A percentile compares a stretch with the other conserved stretches of the same genome.
These are phyloP conservation scores for Papilio dardanus DNA, from an alignment of 1,140 invertebrate species.

Conservation along the genomic window DNA sequence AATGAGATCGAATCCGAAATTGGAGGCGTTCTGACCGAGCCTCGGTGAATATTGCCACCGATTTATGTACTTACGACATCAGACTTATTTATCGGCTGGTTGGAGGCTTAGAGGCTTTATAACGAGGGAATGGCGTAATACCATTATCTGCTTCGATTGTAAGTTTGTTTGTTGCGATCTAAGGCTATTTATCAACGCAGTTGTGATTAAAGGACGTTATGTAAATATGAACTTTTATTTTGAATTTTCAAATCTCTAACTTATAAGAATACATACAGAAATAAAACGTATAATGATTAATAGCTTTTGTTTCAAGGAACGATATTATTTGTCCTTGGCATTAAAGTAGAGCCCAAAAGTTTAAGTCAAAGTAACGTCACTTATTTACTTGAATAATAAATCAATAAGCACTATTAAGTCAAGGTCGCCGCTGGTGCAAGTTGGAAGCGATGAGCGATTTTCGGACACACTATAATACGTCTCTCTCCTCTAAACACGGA, in stretches of 20 bases:
- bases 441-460: conserved; percentile 20
- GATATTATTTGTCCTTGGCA: conserved; percentile 26
- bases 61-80: conserved; percentile 47
- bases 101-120: conserved; percentile 29
- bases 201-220: conserved; percentile 20
- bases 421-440: conserved; percentile 39
- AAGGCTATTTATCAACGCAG: not conserved
- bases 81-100: conserved; percentile 3
- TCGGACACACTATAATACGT: not conserved
- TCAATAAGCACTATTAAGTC: conserved; percentile 42
- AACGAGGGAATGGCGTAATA: conserved; percentile 28
- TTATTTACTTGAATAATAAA: conserved; percentile 39
- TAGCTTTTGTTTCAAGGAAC: not conserved
- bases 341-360: conserved; percentile 30
- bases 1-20: conserved; percentile 78
- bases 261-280: not conserved
- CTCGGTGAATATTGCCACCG: conserved; percentile 49
- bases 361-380: conserved; percentile 21
- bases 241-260: not conserved
- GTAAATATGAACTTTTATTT: not conserved
- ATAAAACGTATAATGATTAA: not conserved
- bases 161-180: not conserved
- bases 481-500: too few species aligned
- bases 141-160: conserved; percentile 19
- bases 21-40: conserved; percentile 68